These are phyloP conservation scores for Napeogenes sylphis DNA, from an alignment of 2,888 invertebrate species.

Conservation along the genomic window DNA sequence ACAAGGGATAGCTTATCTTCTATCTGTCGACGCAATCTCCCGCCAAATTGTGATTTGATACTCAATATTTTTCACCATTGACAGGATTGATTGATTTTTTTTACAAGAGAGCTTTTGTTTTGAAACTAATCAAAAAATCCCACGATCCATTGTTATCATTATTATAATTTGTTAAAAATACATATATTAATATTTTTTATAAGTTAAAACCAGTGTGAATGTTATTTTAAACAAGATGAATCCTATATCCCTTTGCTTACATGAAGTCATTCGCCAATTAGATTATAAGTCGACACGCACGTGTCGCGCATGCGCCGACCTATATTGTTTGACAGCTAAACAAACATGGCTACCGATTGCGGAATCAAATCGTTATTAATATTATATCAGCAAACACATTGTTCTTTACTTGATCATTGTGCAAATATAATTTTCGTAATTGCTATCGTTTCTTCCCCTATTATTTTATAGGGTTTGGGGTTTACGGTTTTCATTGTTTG, in stretches of 20 bases:
- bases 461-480: constrained; percentile 47
- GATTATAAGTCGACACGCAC: constrained; percentile 62
- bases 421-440: constrained; percentile 73
- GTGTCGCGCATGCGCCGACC: constrained; percentile 56
- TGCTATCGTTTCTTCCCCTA: constrained; percentile 53
- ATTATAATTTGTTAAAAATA: constrained; percentile 1
- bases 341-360: constrained; percentile 68
- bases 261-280: constrained; percentile 47
- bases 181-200: constrained; percentile 15
- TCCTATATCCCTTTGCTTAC: constrained; percentile 39
- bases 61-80: constrained; percentile 44
- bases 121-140: neutral
- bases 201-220: constrained; percentile 31
- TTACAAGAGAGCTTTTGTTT: constrained; percentile 17
- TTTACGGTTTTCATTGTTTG: constrained; percentile 38
- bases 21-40: constrained; percentile 62
- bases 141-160: neutral
- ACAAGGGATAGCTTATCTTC: constrained; percentile 50
- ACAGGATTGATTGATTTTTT: constrained; percentile 45
- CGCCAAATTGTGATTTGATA: constrained; percentile 70
- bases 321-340: constrained; percentile 66
- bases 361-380: constrained; percentile 71
- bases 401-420: constrained; percentile 53
- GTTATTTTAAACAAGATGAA: constrained; percentile 31
- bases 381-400: constrained; percentile 65